Percentiles rank a stretch among this genome's conserved stretches.
Conservation (phyloP, 2,113 vertebrate genomes). For the Antigone vipio region DNA sequence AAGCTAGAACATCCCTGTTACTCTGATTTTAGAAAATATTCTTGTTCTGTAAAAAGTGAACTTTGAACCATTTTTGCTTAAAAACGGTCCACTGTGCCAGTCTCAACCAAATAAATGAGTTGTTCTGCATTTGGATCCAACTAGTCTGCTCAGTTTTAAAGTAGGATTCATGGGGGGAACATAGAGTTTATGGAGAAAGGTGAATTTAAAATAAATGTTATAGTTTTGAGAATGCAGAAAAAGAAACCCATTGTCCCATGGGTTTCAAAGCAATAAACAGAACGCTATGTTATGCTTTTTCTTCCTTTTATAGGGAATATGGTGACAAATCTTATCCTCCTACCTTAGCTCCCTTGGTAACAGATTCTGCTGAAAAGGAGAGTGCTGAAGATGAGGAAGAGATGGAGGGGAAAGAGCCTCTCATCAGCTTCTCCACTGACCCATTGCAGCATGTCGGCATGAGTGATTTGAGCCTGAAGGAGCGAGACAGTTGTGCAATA, state of each 20-base stretch:
- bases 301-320: constrained; percentile 79
- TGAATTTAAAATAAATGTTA: not conserved
- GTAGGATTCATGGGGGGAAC: not conserved
- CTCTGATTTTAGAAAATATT: not conserved
- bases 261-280: not conserved
- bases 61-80: not conserved
- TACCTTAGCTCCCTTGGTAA: constrained; percentile 69
- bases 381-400: constrained; percentile 4
- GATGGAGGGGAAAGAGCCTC: not conserved
- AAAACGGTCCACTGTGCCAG: not conserved
- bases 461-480: constrained; percentile 45
- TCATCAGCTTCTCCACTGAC: not conserved
- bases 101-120: not conserved
- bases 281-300: not conserved
- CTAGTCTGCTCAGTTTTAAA: not conserved
- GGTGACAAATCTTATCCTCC: constrained; percentile 90
- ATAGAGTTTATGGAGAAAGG: not conserved
- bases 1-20: not conserved
- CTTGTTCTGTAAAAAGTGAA: not conserved
- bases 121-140: not conserved
- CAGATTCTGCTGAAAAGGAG: constrained; percentile 36
- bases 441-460: not conserved
- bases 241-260: not conserved
- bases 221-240: not conserved
- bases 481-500: not conserved